Conservation (phyloP, 2,113 vertebrate species). For the Sphyrna mokarran region DNA sequence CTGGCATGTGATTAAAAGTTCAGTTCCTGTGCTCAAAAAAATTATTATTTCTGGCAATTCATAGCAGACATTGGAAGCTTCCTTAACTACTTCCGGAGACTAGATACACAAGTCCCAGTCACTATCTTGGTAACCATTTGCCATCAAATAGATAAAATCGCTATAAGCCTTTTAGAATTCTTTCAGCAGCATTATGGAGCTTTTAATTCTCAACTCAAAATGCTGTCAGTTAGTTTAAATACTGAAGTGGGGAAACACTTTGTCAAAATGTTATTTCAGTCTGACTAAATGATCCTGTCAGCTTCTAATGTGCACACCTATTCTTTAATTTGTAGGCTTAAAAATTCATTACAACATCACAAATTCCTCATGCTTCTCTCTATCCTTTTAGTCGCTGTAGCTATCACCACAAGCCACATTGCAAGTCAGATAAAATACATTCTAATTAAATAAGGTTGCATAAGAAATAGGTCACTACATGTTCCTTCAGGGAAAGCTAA, state of each 20-base stretch:
- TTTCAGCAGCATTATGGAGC: not conserved
- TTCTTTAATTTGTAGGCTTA: not conserved
- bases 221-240: not conserved
- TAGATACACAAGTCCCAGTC: not conserved
- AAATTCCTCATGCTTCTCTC: not conserved
- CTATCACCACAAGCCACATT: constrained; percentile 12
- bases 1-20: not conserved
- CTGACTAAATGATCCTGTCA: not conserved
- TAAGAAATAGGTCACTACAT: constrained; percentile 3
- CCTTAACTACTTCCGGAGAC: not conserved
- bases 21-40: not conserved
- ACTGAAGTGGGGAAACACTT: not conserved
- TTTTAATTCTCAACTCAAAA: not conserved
- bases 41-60: not conserved
- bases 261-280: not conserved
- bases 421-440: not conserved
- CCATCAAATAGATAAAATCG: not conserved
- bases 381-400: not conserved
- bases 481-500: not conserved
- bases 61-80: not conserved
- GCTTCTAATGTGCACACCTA: not conserved
- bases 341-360: constrained; percentile 4
- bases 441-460: constrained; percentile 19
- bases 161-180: not conserved
- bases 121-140: not conserved